A percentile compares a stretch with the other conserved stretches of the same genome.
phyloP scores from a whole-genome alignment of 2,113 vertebrate species.

The Pyrgilauda ruficollis region DNA sequence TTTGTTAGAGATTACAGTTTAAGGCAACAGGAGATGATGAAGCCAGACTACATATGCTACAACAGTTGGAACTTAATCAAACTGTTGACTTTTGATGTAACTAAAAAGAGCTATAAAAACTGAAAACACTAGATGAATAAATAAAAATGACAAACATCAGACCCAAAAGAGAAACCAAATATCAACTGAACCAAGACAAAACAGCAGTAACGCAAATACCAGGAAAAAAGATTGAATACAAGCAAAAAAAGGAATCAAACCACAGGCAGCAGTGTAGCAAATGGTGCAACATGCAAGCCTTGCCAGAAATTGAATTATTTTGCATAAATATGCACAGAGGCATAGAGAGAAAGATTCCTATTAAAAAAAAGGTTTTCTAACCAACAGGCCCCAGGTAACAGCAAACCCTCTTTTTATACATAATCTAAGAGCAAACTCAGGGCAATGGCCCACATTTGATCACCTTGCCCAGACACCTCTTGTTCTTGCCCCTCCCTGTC shows the following conservation, averaged over 20 bases:
- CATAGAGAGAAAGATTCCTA: background rate
- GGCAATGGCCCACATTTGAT: background rate
- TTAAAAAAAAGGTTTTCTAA: background rate
- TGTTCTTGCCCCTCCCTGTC: background rate
- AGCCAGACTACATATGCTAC: slow-evolving; percentile 54
- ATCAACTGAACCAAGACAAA: background rate
- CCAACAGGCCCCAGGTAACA: background rate
- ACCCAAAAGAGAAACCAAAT: background rate
- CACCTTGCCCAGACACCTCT: background rate
- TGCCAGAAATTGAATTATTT: background rate
- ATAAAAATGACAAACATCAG: background rate
- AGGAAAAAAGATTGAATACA: background rate
- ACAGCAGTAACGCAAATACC: background rate
- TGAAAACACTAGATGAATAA: background rate
- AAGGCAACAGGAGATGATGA: slow-evolving; percentile 31
- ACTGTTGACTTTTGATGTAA: slow-evolving; percentile 17
- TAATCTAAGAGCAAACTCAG: background rate
- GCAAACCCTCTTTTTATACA: background rate
- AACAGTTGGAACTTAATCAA: slow-evolving; percentile 51
- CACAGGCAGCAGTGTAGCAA: background rate
- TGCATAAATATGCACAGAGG: background rate
- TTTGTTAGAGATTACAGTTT: background rate
- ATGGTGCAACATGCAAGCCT: background rate
- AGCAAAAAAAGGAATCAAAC: background rate
- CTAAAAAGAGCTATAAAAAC: slow-evolving; percentile 6